Percentiles rank a stretch among this genome's conserved stretches.
These are phyloP conservation scores for Hippopotamyrus pictus DNA, from an alignment of 2,797 vertebrate species.

Conservation along the genomic window DNA sequence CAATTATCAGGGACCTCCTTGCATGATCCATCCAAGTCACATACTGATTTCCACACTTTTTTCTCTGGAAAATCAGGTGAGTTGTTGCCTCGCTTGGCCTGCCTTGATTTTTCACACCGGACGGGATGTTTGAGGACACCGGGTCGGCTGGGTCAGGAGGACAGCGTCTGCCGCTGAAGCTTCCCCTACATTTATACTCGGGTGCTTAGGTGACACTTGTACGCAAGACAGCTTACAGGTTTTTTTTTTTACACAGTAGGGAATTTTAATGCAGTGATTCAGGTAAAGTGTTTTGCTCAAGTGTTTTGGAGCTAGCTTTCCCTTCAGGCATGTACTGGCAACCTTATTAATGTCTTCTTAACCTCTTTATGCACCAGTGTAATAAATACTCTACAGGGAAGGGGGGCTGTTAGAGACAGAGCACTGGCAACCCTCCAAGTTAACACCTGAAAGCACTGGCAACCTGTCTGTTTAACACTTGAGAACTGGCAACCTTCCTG, in stretches of 20 bases:
- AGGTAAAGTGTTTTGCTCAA: neutral
- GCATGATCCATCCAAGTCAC: neutral
- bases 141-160: neutral
- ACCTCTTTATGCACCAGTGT: neutral
- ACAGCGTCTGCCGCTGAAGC: neutral
- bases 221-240: neutral
- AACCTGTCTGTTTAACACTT: no score
- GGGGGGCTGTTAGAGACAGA: neutral
- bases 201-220: neutral
- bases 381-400: neutral
- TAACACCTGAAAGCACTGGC: constrained; percentile 10
- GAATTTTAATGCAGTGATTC: neutral
- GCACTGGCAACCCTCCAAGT: neutral
- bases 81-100: constrained; percentile 11
- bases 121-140: neutral
- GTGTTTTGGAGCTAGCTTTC: neutral
- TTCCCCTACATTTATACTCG: neutral
- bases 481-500: neutral
- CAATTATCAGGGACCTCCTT: neutral
- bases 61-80: constrained; percentile 35
- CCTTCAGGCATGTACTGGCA: neutral
- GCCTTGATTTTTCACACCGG: neutral
- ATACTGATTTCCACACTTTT: neutral
- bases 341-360: neutral
- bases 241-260: neutral